A percentile compares a stretch with the other conserved stretches of the same genome.
phyloP scores from a whole-genome alignment of 2,113 vertebrate genomes.

The Cebus imitator region DNA sequence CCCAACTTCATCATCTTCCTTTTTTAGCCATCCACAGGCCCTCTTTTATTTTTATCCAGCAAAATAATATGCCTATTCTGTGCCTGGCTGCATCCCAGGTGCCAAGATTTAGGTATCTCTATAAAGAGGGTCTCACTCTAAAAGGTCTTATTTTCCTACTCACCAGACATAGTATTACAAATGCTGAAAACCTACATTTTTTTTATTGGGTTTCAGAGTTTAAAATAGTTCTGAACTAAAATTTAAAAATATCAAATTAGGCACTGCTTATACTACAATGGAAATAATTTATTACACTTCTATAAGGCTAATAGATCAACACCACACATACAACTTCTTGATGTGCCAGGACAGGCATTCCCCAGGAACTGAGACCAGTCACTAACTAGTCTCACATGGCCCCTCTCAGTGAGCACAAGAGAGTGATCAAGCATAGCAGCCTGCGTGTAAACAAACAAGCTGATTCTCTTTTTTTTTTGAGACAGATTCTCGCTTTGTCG shows the following conservation, averaged over 20 bases:
- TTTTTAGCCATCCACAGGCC: neutral
- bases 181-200: neutral
- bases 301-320: neutral
- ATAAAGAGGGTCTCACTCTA: neutral
- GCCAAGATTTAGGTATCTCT: too few species aligned
- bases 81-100: too few species aligned
- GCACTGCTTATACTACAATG: neutral
- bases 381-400: neutral
- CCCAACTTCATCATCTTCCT: neutral
- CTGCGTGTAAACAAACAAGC: neutral
- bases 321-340: conserved; percentile 67
- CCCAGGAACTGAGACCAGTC: conserved; percentile 74
- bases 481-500: too few species aligned
- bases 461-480: too few species aligned
- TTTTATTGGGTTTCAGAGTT: neutral
- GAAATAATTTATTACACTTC: neutral
- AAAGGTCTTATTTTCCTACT: neutral
- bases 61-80: neutral
- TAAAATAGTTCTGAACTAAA: neutral
- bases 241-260: neutral
- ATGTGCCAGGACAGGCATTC: conserved; percentile 68
- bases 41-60: conserved; percentile 14
- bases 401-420: neutral
- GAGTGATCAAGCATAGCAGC: neutral
- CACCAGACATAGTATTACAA: neutral